Evolutionary conservation across 2,113 vertebrate genomes (phyloP).

Genomic region (Peromyscus californicus): DNA sequence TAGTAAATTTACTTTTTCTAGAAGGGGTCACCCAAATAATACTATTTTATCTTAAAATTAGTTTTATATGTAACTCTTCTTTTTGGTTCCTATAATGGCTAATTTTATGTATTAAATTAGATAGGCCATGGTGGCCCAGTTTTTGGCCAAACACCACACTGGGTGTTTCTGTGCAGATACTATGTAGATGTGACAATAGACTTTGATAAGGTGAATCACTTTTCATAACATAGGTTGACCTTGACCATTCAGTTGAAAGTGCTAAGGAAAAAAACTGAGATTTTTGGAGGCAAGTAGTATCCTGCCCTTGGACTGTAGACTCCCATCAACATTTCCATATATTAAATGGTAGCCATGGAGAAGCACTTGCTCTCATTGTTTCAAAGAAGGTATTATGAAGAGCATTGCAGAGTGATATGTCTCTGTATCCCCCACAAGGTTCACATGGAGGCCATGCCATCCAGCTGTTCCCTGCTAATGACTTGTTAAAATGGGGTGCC

Average conservation of each 20-base stretch:
- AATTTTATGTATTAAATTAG: slow-evolving; percentile 17
- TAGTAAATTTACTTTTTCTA: slow-evolving; percentile 11
- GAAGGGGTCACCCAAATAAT: not conserved
- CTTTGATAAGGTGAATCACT: not conserved
- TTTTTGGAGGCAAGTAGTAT: not conserved
- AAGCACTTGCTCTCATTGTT: not conserved
- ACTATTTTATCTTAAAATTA: slow-evolving; percentile 29
- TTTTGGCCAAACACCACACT: not conserved
- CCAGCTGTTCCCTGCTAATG: not conserved
- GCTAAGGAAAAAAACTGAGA: not conserved
- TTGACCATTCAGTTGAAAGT: not conserved
- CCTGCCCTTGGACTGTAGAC: not conserved
- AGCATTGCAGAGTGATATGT: not conserved
- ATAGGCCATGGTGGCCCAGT: not conserved
- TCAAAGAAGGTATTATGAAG: not conserved
- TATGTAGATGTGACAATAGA: not conserved
- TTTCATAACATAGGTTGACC: not conserved
- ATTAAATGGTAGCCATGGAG: not conserved
- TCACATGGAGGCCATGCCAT: not conserved
- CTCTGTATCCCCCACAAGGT: not conserved
- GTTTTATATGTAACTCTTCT: not conserved
- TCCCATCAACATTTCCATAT: not conserved
- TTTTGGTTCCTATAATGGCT: not conserved
- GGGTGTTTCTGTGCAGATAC: not conserved
- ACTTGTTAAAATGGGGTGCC: not conserved